Base-by-base conservation (phyloP, 1,140 invertebrate species). In the Listronotus oregonensis region DNA sequence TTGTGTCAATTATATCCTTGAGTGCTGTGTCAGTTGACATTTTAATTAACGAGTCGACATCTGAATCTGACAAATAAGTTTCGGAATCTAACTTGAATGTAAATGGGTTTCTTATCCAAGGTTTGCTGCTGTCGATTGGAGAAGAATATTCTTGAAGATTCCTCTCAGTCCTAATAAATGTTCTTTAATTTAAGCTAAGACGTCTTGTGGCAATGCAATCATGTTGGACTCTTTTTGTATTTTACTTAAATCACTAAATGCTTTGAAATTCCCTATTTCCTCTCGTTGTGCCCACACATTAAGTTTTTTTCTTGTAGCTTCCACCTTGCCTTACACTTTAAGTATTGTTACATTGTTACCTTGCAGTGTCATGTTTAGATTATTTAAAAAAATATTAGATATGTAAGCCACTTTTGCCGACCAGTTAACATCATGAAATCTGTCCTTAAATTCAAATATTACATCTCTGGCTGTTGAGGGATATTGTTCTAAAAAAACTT, bases 311-410 rank as follows among this genome's bases (percentile, higher is more conserved):
- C 32, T 34, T 34, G 32, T 9, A 34, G 32, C 32, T 34, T 34
- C 32, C 32, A 34, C 32, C 32, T 34, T 34, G 5, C 9, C 32
- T 9, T 34, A 9, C 32, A 9, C 32, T 34, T 34, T 34, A 44
- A 44, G 12, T 44, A 44, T 44, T 12, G 12, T 17, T 44, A 44
- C 15, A 44, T 44, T 44, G 15, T 12, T 44, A 12, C 42, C 12
- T 44, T 44, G 42, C 12, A 44, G 12, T 44, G 42, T 44, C 12
- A n/a, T n/a, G n/a, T n/a, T n/a, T 44, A 44, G 12, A 44, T 6
- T 44, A 44, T 44, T 44, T 44, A 44, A 44, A 44, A 44, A 44
- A 12, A n/a, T n/a, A n/a, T n/a, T n/a, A n/a, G n/a, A n/a, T n/a
- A n/a, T n/a, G n/a, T n/a, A n/a, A n/a, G n/a, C 42, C 12, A 44